A percentile compares a stretch with the other conserved stretches of the same genome.
Conservation (phyloP, 2,888 invertebrate species). For the Meiosimyza platycephala region DNA sequence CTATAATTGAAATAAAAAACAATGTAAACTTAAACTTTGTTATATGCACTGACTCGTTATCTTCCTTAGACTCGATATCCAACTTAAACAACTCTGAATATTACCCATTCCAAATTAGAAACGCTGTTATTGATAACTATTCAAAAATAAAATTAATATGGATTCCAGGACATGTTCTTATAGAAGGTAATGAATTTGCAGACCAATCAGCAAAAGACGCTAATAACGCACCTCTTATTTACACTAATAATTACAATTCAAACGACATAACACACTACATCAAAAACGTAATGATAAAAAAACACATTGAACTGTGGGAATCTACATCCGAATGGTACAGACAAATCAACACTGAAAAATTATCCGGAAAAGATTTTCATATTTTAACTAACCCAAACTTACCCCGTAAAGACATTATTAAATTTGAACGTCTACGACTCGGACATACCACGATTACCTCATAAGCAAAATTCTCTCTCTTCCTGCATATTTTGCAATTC, state of each 20-base stretch:
- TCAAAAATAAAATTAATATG: too few relatives aligned
- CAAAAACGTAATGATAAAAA: neutral
- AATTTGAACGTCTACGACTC: neutral
- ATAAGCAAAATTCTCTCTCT: neutral
- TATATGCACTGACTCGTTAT: conserved; percentile 11
- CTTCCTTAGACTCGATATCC: neutral
- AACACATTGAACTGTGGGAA: neutral
- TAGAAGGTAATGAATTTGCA: conserved; percentile 2
- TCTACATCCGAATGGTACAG: neutral
- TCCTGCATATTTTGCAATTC: conserved; percentile 1
- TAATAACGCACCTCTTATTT: neutral
- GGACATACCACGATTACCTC: neutral
- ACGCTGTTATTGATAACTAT: too few relatives aligned
- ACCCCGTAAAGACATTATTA: neutral
- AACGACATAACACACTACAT: neutral
- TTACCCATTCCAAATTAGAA: neutral
- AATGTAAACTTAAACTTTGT: too few relatives aligned
- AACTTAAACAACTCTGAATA: conserved; percentile 11
- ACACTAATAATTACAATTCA: neutral
- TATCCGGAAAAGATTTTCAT: neutral
- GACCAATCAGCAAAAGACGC: neutral
- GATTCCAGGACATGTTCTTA: too few relatives aligned
- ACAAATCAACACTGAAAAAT: neutral
- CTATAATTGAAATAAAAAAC: too few relatives aligned
- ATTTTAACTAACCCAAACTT: neutral